Conservation (phyloP, 2,888 invertebrate genomes). For the Ectemnius lituratus region DNA sequence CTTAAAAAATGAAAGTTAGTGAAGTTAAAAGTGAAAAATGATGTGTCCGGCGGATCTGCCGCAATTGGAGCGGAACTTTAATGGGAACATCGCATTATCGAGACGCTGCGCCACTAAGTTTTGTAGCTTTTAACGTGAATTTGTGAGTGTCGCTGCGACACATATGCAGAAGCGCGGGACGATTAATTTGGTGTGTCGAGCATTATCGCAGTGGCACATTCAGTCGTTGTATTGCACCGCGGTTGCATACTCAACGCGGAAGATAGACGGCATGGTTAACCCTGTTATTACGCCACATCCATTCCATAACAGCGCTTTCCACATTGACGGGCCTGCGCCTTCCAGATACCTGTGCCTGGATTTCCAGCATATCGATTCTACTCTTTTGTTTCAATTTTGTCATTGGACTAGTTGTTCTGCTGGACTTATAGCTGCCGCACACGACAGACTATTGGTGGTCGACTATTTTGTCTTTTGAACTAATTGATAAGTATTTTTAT, state of each 20-base stretch:
- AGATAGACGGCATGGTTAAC: constrained; percentile 62
- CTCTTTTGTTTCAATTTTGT: background rate
- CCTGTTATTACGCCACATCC: constrained; percentile 63
- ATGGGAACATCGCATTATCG: too few relatives aligned
- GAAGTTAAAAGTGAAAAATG: too few relatives aligned
- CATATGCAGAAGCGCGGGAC: constrained; percentile 35
- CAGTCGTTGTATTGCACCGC: constrained; percentile 25
- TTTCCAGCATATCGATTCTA: constrained; percentile 1
- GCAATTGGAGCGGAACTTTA: too few relatives aligned
- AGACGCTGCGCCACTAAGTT: too few relatives aligned
- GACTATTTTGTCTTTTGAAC: too few relatives aligned
- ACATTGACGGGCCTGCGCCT: constrained; percentile 37
- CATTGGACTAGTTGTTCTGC: too few relatives aligned
- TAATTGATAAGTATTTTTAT: too few relatives aligned
- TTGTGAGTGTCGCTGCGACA: background rate
- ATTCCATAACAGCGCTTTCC: constrained; percentile 60
- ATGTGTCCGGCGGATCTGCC: too few relatives aligned
- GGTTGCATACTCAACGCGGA: constrained; percentile 55
- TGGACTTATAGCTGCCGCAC: too few relatives aligned
- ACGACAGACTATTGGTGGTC: too few relatives aligned
- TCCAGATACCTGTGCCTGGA: constrained; percentile 16
- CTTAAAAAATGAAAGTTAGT: too few relatives aligned
- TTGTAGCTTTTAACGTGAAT: too few relatives aligned
- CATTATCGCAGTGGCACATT: constrained; percentile 68
- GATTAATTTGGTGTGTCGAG: constrained; percentile 66